phyloP scores from a whole-genome alignment of 2,797 vertebrate genomes.

The Syndactyla subalaris region DNA sequence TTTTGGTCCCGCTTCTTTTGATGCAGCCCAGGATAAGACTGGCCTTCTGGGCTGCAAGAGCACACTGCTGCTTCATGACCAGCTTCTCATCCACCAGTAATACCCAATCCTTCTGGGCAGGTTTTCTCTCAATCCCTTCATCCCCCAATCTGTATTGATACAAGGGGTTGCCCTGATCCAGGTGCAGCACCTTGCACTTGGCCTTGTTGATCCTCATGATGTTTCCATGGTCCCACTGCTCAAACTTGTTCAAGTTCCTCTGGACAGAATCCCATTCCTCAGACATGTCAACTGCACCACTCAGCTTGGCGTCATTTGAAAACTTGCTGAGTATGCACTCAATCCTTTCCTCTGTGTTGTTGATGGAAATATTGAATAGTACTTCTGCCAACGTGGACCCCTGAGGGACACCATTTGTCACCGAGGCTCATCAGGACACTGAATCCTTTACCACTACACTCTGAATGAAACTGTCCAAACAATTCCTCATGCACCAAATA shows the following conservation, averaged over 20 bases:
- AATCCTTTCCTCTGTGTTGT: rapidly evolving
- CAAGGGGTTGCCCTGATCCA: rapidly evolving
- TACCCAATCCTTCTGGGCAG: rapidly evolving
- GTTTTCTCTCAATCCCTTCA: neutral
- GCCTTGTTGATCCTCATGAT: neutral
- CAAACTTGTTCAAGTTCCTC: neutral
- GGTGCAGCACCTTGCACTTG: neutral
- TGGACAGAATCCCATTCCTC: neutral
- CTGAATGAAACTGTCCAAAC: neutral
- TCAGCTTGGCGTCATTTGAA: neutral
- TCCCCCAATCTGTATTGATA: rapidly evolving
- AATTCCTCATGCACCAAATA: neutral
- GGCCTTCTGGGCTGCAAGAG: neutral
- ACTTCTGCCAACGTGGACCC: rapidly evolving
- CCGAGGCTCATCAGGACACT: neutral
- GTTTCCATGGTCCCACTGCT: neutral
- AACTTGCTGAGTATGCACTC: neutral
- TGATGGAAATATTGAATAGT: neutral
- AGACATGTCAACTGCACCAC: neutral
- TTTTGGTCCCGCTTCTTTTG: neutral
- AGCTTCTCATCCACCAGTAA: neutral
- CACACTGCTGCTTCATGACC: neutral
- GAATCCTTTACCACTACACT: neutral
- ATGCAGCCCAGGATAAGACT: neutral
- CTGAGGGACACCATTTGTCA: neutral